Base-by-base conservation (phyloP, 2,888 invertebrate genomes). In the Saturnia japonica region DNA sequence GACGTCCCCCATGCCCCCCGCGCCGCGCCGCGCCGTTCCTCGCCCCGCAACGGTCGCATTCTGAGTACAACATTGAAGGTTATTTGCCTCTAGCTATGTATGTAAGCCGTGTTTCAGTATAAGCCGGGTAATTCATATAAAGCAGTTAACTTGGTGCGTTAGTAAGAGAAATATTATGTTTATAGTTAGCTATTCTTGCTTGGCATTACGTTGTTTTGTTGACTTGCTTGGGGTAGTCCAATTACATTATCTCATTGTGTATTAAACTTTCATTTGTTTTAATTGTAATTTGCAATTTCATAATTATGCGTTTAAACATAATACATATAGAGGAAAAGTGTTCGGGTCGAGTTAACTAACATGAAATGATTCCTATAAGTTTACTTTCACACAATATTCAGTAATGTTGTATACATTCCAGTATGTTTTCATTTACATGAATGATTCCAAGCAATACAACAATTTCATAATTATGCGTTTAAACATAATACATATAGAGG, bases 81-180 rank as follows among this genome's bases (percentile, higher is more conserved):
- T 57, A 3, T 57, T 57, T 16, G 57, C 57, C 54, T 54, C 54
- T n/a, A 54, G 54, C 54, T 57, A 3, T 25, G 25, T 57, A 57
- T 25, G 57, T 22, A 57, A 22, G 8, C 57, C 57, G 22, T 57
- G 25, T n/a, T 19, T 51, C 51, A n/a, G 51, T 57, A 25, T 57
- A 57, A 57, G 57, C 57, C 22, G 12, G 57, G 57, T 57, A 57
- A 57, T 57, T 57, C 57, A 57, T 22, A 57, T 57, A 57, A 57
- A 57, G 57, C 57, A 57, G 25, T 25, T 57, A 51, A 57, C 57
- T 25, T 25, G 8, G 22, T 57, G 57, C 57, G 57, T 57, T 25
- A 57, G 11, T 25, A 2, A 22, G 25, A 57, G 12, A 54, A 7
- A 54, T 22, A 8, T 54, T 22, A 22, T 4, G 54, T 7, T 54